These are phyloP conservation scores for Orchesellides sinensis DNA, from an alignment of 2,888 invertebrate genomes.

Conservation along the genomic window DNA sequence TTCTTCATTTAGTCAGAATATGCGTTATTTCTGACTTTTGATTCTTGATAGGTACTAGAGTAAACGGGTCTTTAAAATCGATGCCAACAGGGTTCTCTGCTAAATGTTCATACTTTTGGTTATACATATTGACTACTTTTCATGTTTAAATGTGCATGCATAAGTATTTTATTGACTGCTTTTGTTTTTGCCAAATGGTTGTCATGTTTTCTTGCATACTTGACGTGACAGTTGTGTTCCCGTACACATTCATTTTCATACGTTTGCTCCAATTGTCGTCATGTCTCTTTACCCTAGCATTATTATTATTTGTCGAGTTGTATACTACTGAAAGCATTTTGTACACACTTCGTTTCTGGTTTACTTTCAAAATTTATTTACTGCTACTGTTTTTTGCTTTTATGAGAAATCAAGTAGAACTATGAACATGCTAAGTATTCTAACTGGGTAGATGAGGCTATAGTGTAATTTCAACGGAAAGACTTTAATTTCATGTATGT, in stretches of 20 bases:
- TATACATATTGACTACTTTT: not conserved
- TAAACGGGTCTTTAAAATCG: constrained; percentile 24
- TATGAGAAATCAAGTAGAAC: too few relatives aligned
- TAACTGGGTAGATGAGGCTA: too few relatives aligned
- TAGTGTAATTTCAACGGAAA: too few relatives aligned
- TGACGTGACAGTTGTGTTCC: not conserved
- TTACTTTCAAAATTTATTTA: not conserved
- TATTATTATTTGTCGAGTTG: not conserved
- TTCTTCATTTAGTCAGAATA: not conserved
- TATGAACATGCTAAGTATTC: too few relatives aligned
- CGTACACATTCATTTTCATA: not conserved
- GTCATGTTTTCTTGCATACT: constrained; percentile 35
- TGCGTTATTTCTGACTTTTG: too few relatives aligned
- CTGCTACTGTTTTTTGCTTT: too few relatives aligned
- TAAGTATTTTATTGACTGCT: constrained; percentile 17
- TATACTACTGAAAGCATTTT: too few relatives aligned
- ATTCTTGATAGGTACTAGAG: not conserved
- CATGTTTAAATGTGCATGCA: not conserved
- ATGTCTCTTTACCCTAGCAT: too few relatives aligned
- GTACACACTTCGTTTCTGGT: too few relatives aligned
- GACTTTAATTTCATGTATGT: too few relatives aligned
- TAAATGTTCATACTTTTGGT: too few relatives aligned
- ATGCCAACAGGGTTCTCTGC: constrained; percentile 14
- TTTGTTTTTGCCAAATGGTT: constrained; percentile 50
- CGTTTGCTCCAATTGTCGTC: not conserved